Percentiles rank a stretch among this genome's conserved stretches.
These are phyloP conservation scores for Oryzias celebensis DNA, from an alignment of 2,113 vertebrate species.

Conservation along the genomic window DNA sequence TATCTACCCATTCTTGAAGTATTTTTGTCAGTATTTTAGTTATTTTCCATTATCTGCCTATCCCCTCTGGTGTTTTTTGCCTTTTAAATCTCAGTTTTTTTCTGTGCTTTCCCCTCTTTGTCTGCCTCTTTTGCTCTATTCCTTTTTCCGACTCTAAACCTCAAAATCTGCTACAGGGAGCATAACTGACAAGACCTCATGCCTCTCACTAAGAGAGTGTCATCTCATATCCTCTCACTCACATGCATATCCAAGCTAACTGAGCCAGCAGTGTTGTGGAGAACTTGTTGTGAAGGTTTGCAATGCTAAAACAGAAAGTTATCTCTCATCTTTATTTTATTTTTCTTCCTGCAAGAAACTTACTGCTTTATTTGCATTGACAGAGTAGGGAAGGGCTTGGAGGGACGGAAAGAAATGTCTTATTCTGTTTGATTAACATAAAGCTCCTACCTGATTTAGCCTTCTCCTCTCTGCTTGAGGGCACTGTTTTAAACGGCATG, in stretches of 20 bases:
- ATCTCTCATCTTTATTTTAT: conserved; percentile 25
- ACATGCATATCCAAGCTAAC: conserved; percentile 19
- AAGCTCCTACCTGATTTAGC: conserved; percentile 16
- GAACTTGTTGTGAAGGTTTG: conserved; percentile 11
- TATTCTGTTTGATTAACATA: conserved; percentile 21
- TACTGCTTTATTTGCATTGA: conserved; percentile 24
- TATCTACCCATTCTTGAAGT: conserved; percentile 35
- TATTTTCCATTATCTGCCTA: conserved; percentile 17
- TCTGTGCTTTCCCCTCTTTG: conserved; percentile 34
- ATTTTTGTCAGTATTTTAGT: conserved; percentile 25
- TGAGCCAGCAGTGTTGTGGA: conserved; percentile 9
- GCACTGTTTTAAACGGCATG: conserved; percentile 30
- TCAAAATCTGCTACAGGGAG: conserved; percentile 36
- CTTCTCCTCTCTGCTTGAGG: conserved; percentile 22
- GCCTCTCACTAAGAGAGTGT: conserved; percentile 35
- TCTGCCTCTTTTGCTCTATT: conserved; percentile 20
- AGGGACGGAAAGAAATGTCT: not conserved
- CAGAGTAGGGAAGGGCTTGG: conserved; percentile 15
- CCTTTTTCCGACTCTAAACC: conserved; percentile 14
- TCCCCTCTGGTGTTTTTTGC: conserved; percentile 29
- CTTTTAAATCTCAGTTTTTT: conserved; percentile 23
- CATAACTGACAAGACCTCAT: conserved; percentile 44
- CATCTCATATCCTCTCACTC: conserved; percentile 25
- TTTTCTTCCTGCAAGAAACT: not conserved
- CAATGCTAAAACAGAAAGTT: conserved; percentile 23